These are phyloP conservation scores for Chrysogorgia sp. DNA, from an alignment of 92 coral and sea anemone genomes.

Conservation along the genomic window DNA sequence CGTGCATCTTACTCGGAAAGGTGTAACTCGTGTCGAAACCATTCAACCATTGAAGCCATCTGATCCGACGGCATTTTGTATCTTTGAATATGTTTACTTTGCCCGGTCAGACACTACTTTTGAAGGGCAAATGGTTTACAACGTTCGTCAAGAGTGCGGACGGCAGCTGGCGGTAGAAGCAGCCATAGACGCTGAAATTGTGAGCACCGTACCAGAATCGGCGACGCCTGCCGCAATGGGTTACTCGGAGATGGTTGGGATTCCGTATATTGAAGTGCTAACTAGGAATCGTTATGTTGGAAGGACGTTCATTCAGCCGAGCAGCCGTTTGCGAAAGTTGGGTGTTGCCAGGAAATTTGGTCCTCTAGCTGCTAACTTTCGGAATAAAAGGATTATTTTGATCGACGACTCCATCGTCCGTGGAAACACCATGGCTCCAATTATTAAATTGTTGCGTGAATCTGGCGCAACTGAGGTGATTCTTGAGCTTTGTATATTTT, in stretches of 20 bases:
- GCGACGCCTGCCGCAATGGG: slow-evolving; percentile 98
- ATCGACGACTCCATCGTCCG: slow-evolving; percentile 96
- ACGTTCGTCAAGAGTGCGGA: slow-evolving; percentile 85
- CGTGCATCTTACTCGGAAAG: slow-evolving; percentile 78
- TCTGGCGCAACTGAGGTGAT: slow-evolving; percentile 93
- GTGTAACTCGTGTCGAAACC: slow-evolving; percentile 70
- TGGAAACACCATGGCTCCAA: slow-evolving; percentile 93
- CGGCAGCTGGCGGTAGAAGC: slow-evolving; percentile 88
- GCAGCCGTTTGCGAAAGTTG: slow-evolving; percentile 81
- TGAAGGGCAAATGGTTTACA: slow-evolving; percentile 97
- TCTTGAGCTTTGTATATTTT: neutral
- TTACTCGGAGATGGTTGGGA: slow-evolving; percentile 71
- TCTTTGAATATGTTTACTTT: slow-evolving; percentile 96
- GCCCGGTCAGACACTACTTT: slow-evolving; percentile 93
- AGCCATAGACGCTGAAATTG: slow-evolving; percentile 87
- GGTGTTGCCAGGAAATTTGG: slow-evolving; percentile 98
- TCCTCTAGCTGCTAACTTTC: slow-evolving; percentile 87
- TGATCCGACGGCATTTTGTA: slow-evolving; percentile 81
- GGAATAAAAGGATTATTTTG: slow-evolving; percentile 80
- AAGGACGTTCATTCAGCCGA: slow-evolving; percentile 94
- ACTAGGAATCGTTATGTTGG: slow-evolving; percentile 98
- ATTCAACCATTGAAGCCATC: slow-evolving; percentile 61
- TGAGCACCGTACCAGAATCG: slow-evolving; percentile 97
- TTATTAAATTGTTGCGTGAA: slow-evolving; percentile 82
- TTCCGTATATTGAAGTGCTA: slow-evolving; percentile 92